phyloP scores from a whole-genome alignment of 2,888 invertebrate genomes.

The Villa cingulata region DNA sequence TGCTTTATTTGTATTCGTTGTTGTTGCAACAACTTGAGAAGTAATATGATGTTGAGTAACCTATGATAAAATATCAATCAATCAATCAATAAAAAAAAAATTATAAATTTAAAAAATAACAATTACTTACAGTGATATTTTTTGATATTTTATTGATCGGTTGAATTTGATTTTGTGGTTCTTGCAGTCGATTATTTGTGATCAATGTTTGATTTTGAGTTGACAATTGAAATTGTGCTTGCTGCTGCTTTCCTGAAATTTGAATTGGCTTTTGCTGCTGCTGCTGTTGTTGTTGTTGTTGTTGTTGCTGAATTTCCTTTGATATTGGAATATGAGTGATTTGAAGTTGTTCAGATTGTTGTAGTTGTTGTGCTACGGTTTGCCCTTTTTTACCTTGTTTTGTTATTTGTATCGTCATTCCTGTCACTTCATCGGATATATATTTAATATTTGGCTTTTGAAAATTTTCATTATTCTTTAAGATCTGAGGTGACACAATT shows the following conservation, averaged over 20 bases:
- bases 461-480: slow-evolving; percentile 2
- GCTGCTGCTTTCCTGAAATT: slow-evolving; percentile 7
- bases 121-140: background rate
- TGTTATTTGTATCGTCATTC: background rate
- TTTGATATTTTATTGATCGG: slow-evolving; percentile 2
- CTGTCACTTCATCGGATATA: slow-evolving; percentile 11
- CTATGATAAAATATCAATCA: background rate
- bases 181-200: background rate
- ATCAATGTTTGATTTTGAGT: background rate
- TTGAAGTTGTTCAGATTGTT: slow-evolving; percentile 2
- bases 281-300: slow-evolving; percentile 13
- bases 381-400: slow-evolving; percentile 2
- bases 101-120: background rate
- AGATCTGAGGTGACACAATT: background rate
- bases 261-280: slow-evolving; percentile 10
- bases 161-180: slow-evolving; percentile 7
- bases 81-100: background rate
- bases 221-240: background rate
- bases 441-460: background rate
- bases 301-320: slow-evolving; percentile 6
- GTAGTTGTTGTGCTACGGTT: background rate
- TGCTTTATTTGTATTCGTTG: slow-evolving; percentile 10
- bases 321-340: background rate
- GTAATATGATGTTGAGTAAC: slow-evolving; percentile 3
- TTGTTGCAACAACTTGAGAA: slow-evolving; percentile 10